Evolutionary conservation across 2,113 vertebrate genomes (phyloP).

Genomic region (Nicator chloris): DNA sequence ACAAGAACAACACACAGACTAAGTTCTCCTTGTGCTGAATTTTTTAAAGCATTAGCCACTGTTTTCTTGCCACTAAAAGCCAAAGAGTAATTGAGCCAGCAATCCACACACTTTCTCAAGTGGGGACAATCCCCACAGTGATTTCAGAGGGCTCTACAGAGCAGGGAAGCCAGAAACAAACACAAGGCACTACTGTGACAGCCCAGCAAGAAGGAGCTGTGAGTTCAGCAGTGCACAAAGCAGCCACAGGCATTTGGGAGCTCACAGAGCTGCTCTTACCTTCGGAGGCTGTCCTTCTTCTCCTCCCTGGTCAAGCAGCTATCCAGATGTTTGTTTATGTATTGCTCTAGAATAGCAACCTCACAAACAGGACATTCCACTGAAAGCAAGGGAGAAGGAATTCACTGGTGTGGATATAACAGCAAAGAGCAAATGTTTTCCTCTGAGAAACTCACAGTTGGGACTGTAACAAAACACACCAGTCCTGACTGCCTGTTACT

Average conservation of each 20-base stretch:
- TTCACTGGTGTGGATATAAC: not conserved
- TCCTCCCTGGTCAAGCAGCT: constrained; percentile 82
- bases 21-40: not conserved
- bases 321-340: constrained; percentile 92
- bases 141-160: not conserved
- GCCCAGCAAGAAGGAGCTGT: too few relatives aligned
- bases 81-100: not conserved
- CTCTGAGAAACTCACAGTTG: not conserved
- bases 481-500: not conserved
- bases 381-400: constrained; percentile 61
- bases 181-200: not conserved
- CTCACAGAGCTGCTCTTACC: constrained; percentile 66
- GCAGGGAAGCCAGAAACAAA: not conserved
- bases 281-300: constrained; percentile 90
- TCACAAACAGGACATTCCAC: constrained; percentile 92
- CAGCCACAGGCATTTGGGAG: not conserved
- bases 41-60: not conserved
- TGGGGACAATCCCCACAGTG: not conserved
- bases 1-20: rapidly evolving
- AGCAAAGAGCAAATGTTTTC: not conserved
- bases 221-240: not conserved
- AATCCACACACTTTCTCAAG: not conserved
- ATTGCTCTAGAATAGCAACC: constrained; percentile 77
- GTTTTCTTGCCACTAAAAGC: not conserved
- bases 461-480: not conserved